Percentiles rank a stretch among this genome's conserved stretches.
Conservation (phyloP, 2,113 vertebrate species). For the Epinephelus lanceolatus region DNA sequence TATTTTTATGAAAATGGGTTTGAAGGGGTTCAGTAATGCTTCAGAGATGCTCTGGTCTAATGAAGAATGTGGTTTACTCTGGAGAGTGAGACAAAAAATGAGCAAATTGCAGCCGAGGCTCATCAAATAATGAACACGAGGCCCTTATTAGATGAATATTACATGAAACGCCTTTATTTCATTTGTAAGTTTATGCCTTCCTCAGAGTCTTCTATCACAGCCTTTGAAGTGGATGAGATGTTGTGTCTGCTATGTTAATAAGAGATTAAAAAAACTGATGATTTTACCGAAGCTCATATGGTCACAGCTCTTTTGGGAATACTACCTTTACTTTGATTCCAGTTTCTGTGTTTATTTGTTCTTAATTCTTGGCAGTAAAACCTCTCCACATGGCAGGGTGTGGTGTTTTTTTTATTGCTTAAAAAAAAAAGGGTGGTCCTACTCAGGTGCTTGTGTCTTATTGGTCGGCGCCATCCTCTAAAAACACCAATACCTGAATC, state of each 20-base stretch:
- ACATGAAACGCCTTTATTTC: slow-evolving; percentile 49
- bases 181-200: slow-evolving; percentile 40
- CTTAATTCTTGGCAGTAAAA: slow-evolving; percentile 16
- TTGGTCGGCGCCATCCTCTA: slow-evolving; percentile 76
- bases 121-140: slow-evolving; percentile 59
- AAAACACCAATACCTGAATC: slow-evolving; percentile 83
- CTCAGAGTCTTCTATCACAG: slow-evolving; percentile 24
- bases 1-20: slow-evolving; percentile 39
- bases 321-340: slow-evolving; percentile 25
- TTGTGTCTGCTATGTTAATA: slow-evolving; percentile 25
- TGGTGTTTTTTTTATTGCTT: slow-evolving; percentile 69
- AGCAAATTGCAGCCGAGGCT: slow-evolving; percentile 57
- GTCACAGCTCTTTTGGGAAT: slow-evolving; percentile 13
- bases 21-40: slow-evolving; percentile 34
- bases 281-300: slow-evolving; percentile 20
- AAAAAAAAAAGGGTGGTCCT: slow-evolving; percentile 64
- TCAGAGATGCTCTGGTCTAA: slow-evolving; percentile 49
- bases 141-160: slow-evolving; percentile 52
- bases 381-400: slow-evolving; percentile 75
- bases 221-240: slow-evolving; percentile 31
- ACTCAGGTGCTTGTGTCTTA: slow-evolving; percentile 64
- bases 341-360: background rate
- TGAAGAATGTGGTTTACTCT: slow-evolving; percentile 58
- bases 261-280: background rate
- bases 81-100: slow-evolving; percentile 40